Conservation (phyloP, 2,113 vertebrate genomes). For the Pterocles burchelli region DNA sequence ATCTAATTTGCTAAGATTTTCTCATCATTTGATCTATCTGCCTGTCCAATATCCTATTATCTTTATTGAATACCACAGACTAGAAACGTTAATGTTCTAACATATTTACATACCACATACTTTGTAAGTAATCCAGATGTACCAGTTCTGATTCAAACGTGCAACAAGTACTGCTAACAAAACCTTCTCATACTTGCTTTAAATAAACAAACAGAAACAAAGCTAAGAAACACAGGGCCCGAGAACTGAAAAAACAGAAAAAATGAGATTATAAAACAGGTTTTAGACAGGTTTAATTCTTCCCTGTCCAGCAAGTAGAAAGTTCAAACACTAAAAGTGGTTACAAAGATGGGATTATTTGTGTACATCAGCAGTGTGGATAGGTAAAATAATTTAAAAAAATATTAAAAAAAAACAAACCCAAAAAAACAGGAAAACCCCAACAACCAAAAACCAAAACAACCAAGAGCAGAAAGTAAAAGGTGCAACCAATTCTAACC, state of each 20-base stretch:
- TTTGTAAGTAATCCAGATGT: background rate
- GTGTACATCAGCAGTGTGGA: background rate
- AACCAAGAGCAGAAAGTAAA: background rate
- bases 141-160: background rate
- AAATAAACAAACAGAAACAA: background rate
- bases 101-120: background rate
- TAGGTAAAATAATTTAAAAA: background rate
- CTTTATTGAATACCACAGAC: background rate
- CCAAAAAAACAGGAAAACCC: too few relatives aligned
- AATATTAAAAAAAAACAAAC: too few relatives aligned
- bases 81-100: background rate
- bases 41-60: background rate
- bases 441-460: background rate
- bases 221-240: background rate
- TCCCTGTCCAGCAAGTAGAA: background rate
- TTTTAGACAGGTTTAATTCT: background rate
- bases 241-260: background rate
- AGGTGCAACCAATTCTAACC: background rate
- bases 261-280: background rate
- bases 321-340: background rate
- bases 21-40: background rate
- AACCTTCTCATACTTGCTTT: background rate
- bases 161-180: background rate
- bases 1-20: background rate
- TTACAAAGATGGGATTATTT: background rate